These are phyloP conservation scores for Meteorus sp. DNA, from an alignment of 1,140 invertebrate species.

Conservation along the genomic window DNA sequence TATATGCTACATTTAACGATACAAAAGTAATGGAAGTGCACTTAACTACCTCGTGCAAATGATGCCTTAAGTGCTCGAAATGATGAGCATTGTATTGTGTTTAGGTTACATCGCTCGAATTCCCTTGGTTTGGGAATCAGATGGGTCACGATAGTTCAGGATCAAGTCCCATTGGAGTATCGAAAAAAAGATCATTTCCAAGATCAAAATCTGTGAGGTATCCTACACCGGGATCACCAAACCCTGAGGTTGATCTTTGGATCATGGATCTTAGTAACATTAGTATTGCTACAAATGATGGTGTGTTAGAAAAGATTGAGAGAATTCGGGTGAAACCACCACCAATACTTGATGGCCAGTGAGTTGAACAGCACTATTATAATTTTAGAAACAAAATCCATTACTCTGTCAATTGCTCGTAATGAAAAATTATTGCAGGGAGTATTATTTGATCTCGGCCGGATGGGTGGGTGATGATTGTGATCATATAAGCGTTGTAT, in stretches of 20 bases:
- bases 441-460: constrained; percentile 89
- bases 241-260: constrained; percentile 80
- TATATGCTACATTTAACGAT: constrained; percentile 89
- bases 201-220: constrained; percentile 74
- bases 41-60: background rate
- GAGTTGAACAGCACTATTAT: too few relatives aligned
- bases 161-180: constrained; percentile 33
- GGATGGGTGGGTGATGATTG: constrained; percentile 78
- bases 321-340: constrained; percentile 71
- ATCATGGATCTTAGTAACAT: constrained; percentile 75
- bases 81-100: too few relatives aligned
- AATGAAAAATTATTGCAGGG: constrained; percentile 69
- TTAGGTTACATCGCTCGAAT: constrained; percentile 57
- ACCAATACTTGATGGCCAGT: constrained; percentile 70
- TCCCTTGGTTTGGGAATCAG: constrained; percentile 71
- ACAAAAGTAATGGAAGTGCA: constrained; percentile 70
- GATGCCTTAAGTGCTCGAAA: too few relatives aligned
- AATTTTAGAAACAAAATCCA: too few relatives aligned
- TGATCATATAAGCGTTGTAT: constrained; percentile 80
- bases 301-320: constrained; percentile 41
- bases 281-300: constrained; percentile 34
- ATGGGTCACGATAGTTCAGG: constrained; percentile 41
- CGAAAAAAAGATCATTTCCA: constrained; percentile 65
- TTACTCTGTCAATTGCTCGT: too few relatives aligned
- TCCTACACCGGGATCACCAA: constrained; percentile 81